These are phyloP conservation scores for Corapipo altera DNA, from an alignment of 2,113 vertebrate species.

Conservation along the genomic window DNA sequence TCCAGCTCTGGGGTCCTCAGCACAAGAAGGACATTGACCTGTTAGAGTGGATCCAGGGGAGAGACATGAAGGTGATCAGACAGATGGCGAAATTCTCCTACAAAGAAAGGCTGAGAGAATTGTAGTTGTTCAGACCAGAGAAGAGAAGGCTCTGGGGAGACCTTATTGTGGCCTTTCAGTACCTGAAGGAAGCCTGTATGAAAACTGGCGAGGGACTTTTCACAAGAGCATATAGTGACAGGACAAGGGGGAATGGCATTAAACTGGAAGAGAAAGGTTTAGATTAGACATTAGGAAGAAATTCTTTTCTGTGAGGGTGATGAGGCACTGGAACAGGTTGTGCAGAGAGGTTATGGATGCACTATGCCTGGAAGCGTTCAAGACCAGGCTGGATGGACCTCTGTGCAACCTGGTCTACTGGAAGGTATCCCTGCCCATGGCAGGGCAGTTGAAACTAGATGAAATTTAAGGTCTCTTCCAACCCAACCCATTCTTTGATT, in stretches of 20 bases:
- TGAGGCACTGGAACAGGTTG: neutral
- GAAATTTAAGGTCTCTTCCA: neutral
- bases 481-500: too few relatives aligned
- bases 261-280: neutral
- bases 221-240: neutral
- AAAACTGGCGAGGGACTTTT: accelerated
- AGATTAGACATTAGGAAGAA: neutral
- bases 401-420: neutral
- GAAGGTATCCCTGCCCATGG: neutral
- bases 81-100: neutral
- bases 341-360: accelerated
- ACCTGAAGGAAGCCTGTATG: neutral
- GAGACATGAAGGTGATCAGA: neutral
- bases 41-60: neutral
- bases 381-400: neutral
- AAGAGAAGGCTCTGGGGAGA: neutral
- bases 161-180: neutral
- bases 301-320: neutral
- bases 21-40: accelerated
- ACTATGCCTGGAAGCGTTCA: neutral
- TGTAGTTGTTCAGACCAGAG: neutral
- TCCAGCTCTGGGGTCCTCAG: neutral
- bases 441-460: accelerated
- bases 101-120: neutral
- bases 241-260: neutral